phyloP scores from a whole-genome alignment of 2,113 vertebrate species.

The Alectura lathami region DNA sequence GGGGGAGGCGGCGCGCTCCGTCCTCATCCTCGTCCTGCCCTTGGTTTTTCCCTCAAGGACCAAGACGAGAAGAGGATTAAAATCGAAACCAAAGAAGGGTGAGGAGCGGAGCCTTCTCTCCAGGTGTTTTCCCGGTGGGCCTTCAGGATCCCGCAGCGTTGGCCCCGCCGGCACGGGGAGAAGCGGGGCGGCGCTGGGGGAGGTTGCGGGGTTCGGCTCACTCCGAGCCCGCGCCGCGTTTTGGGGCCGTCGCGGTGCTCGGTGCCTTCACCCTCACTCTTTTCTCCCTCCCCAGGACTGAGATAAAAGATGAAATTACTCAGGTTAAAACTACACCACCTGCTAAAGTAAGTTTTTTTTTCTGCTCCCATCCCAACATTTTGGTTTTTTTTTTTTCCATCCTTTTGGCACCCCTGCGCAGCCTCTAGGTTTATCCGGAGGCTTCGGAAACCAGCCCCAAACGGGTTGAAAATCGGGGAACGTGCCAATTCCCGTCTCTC shows the following conservation, averaged over 20 bases:
- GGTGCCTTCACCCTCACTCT: background rate
- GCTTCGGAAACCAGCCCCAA: background rate
- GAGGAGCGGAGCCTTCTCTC: conserved; percentile 9
- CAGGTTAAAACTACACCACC: conserved; percentile 67
- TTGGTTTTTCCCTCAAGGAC: conserved; percentile 22
- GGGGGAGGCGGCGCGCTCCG: fast-evolving
- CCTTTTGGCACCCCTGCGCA: background rate
- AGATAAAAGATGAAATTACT: conserved; percentile 70
- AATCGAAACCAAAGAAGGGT: conserved; percentile 82
- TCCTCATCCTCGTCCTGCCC: background rate
- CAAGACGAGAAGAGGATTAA: conserved; percentile 90
- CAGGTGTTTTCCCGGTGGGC: background rate
- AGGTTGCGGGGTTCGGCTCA: too few relatives aligned
- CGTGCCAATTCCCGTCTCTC: background rate
- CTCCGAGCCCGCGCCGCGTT: too few relatives aligned
- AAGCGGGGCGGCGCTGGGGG: too few relatives aligned
- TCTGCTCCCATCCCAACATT: fast-evolving
- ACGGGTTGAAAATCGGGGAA: background rate
- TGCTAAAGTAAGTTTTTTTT: conserved; percentile 79
- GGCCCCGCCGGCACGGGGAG: too few relatives aligned
- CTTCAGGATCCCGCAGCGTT: too few relatives aligned
- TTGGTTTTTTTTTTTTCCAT: fast-evolving
- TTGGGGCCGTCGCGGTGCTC: background rate
- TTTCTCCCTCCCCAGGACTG: conserved; percentile 60
- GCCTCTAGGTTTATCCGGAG: fast-evolving